phyloP scores from a whole-genome alignment of 2,888 invertebrate species.

The Xestia sexstrigata region DNA sequence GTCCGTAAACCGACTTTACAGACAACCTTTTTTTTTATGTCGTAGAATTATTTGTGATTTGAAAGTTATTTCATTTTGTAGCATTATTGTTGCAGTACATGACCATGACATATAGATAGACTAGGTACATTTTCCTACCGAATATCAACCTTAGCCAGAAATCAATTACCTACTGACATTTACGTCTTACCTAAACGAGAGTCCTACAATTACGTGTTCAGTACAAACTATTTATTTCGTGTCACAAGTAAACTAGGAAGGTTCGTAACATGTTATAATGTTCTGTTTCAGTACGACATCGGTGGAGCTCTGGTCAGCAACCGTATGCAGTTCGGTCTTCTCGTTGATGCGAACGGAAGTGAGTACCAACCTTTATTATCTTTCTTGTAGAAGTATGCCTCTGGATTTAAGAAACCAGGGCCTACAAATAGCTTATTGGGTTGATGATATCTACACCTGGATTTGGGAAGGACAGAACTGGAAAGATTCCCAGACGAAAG shows the following conservation, averaged over 20 bases:
- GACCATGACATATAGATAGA: too few relatives aligned
- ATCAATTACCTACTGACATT: too few relatives aligned
- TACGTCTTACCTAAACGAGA: too few relatives aligned
- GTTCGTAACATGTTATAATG: not conserved
- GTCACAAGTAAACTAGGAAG: too few relatives aligned
- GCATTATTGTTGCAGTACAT: not conserved
- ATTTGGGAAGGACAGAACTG: not conserved
- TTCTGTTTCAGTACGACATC: slow-evolving; percentile 75
- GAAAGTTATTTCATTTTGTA: not conserved
- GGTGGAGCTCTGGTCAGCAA: slow-evolving; percentile 77
- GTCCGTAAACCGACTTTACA: too few relatives aligned
- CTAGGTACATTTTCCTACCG: too few relatives aligned
- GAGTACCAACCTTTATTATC: slow-evolving; percentile 44
- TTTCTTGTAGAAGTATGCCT: not conserved
- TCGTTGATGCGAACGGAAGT: slow-evolving; percentile 65
- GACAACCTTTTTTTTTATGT: too few relatives aligned
- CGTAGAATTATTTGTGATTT: not conserved
- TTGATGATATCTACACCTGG: not conserved
- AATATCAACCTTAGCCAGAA: too few relatives aligned
- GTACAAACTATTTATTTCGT: too few relatives aligned
- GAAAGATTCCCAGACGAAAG: not conserved
- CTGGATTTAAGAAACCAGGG: not conserved
- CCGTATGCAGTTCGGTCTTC: slow-evolving; percentile 73
- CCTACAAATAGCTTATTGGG: not conserved
- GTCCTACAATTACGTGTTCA: too few relatives aligned